phyloP scores from a whole-genome alignment of 2,797 vertebrate genomes.

The Falco biarmicus region DNA sequence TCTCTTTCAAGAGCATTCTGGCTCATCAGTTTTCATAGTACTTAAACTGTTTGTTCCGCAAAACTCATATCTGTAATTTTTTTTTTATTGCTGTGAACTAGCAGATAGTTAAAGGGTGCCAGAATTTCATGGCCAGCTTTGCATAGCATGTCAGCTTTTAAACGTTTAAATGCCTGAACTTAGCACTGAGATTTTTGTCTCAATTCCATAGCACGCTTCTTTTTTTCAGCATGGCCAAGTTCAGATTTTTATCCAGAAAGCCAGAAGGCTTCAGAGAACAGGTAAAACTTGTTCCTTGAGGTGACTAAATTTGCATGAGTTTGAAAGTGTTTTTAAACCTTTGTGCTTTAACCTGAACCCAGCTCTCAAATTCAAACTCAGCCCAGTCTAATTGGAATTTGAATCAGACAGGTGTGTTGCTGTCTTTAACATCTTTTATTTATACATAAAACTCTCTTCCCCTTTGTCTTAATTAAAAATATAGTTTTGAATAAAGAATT shows the following conservation, averaged over 20 bases:
- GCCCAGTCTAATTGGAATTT: neutral
- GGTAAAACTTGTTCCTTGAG: constrained; percentile 24
- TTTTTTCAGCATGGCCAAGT: neutral
- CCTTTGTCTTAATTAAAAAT: neutral
- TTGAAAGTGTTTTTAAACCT: neutral
- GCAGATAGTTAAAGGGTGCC: neutral
- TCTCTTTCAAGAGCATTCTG: neutral
- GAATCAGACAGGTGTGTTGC: neutral
- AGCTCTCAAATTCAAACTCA: neutral
- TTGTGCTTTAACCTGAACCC: neutral
- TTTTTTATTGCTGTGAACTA: neutral
- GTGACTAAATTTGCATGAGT: neutral
- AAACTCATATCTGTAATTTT: neutral
- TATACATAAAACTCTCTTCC: neutral
- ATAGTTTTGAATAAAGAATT: neutral
- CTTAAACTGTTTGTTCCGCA: neutral
- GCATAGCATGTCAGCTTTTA: neutral
- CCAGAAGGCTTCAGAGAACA: neutral
- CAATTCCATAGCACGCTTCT: neutral
- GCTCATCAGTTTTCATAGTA: neutral
- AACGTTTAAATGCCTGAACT: neutral
- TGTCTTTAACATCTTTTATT: neutral
- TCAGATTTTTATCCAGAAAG: neutral
- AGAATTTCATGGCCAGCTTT: neutral
- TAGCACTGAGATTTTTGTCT: neutral